Base-by-base conservation (phyloP, 1,140 invertebrate species). In the Bactericera cockerelli region DNA sequence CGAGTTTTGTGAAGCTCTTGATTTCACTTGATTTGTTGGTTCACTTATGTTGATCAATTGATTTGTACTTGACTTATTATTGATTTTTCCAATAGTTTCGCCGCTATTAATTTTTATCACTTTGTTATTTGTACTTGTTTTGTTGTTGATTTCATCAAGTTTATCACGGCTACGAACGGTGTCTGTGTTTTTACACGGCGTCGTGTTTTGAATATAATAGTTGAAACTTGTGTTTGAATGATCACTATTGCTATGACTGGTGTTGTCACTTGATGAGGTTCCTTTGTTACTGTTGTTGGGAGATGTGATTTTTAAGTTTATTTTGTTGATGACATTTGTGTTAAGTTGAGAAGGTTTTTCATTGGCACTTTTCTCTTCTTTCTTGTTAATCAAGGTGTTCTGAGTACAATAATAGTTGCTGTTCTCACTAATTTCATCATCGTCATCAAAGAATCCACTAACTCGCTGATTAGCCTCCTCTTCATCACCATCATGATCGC, bases 201-300 rank as follows among this genome's bases (percentile, higher is more conserved):
- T 49, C n/a, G 42, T 49, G 22, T 49, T 49, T 49, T 49, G 42
- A n/a, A 49, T 49, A n/a, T 49, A 49, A n/a, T 49, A 49, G 22
- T 49, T 49, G 19, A 49, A 49, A n/a, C 42, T 49, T 49, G 4
- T 49, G 22, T 49, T 49, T 6, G 42, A 49, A n/a, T 49, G 8
- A 19, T 49, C 42, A 49, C n/a, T 22, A 49, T 49, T 22, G 42
- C 42, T 49, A 8, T 16, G 3, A 49, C 22, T 49, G 4, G 28
- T 6, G 22, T 49, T 22, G 22, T 49, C 42, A 49, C 42, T 49
- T 10, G 42, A 49, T 49, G 42, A 49, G 8, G 8, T 31, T 6
- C 13, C 28, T 31, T 31, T 31, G 4, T 31, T 31, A 31, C 28
- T 31, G 28, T 31, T 31, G 4, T 13, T 31, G 4, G 28, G 28